These are phyloP conservation scores for Nerophis lumbriciformis DNA, from an alignment of 2,113 vertebrate species.

Conservation along the genomic window DNA sequence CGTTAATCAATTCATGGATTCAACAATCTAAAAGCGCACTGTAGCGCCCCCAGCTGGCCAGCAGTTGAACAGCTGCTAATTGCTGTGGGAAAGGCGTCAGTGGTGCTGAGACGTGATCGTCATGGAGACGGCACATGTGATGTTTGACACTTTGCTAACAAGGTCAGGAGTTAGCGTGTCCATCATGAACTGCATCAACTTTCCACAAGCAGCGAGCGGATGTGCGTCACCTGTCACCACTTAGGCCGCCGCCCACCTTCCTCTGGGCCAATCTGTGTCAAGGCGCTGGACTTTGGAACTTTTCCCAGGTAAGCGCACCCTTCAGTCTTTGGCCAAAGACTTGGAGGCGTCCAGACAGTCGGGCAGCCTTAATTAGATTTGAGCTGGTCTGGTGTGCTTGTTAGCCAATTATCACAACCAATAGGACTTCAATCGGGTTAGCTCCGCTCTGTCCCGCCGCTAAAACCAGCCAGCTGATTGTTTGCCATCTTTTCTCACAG, in stretches of 20 bases:
- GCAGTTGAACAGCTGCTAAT: background rate
- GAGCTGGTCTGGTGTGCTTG: constrained; percentile 35
- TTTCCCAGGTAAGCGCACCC: constrained; percentile 19
- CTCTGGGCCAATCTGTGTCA: constrained; percentile 1
- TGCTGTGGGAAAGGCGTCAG: background rate
- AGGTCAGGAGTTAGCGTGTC: background rate
- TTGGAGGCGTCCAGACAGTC: constrained; percentile 39
- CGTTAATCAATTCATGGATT: too few species aligned
- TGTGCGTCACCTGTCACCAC: constrained; percentile 48
- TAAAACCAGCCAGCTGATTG: constrained; percentile 17
- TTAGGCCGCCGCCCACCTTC: constrained; percentile 26
- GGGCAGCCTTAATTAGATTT: constrained; percentile 55
- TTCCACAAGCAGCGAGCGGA: constrained; percentile 40
- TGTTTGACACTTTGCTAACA: background rate
- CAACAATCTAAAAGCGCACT: too few species aligned
- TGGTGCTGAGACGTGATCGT: background rate
- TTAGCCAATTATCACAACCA: constrained; percentile 60
- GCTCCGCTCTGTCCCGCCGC: constrained; percentile 21
- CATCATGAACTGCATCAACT: constrained; percentile 23
- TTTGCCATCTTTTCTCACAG: constrained; percentile 18
- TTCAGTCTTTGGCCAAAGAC: constrained; percentile 5
- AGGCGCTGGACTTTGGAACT: constrained; percentile 39
- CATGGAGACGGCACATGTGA: background rate
- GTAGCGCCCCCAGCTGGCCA: constrained; percentile 16
- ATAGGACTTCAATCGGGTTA: constrained; percentile 61